Evolutionary conservation across 1,140 invertebrate genomes (phyloP).

Genomic region (Drosophila pseudoobscura): DNA sequence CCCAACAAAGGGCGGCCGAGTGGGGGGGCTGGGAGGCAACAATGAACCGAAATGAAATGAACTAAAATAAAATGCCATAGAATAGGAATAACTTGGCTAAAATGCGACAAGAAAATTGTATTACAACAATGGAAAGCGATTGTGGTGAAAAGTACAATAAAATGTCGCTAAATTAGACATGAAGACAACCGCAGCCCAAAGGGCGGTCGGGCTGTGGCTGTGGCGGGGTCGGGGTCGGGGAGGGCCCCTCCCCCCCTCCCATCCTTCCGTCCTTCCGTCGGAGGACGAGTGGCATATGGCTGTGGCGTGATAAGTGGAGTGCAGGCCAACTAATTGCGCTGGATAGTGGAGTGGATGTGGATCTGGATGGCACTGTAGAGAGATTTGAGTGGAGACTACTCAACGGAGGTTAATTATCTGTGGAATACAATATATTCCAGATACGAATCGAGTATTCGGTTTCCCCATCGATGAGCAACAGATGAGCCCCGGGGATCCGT

Average conservation of each 20-base stretch:
- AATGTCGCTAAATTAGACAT: constrained; percentile 82
- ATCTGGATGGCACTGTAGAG: too few species aligned
- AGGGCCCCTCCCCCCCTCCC: too few species aligned
- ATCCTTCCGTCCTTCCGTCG: too few species aligned
- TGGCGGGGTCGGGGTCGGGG: too few species aligned
- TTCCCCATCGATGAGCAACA: too few species aligned
- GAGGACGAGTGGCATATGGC: constrained; percentile 4
- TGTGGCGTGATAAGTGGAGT: constrained; percentile 18
- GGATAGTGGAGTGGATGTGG: not conserved
- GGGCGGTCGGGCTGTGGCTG: not conserved
- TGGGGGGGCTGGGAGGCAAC: constrained; percentile 15
- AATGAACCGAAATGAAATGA: constrained; percentile 51
- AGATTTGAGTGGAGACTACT: too few species aligned
- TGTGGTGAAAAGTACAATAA: constrained; percentile 80
- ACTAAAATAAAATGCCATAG: constrained; percentile 47
- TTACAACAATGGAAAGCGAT: constrained; percentile 79
- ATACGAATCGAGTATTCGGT: too few species aligned
- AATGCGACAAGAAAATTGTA: constrained; percentile 80
- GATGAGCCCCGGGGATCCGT: not conserved
- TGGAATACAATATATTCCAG: too few species aligned
- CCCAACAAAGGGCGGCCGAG: constrained; percentile 1
- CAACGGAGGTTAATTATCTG: too few species aligned
- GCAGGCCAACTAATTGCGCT: constrained; percentile 39
- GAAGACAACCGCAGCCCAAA: constrained; percentile 66
- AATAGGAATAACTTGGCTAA: constrained; percentile 78